phyloP scores from a whole-genome alignment of 1,140 invertebrate species.

The Vollenhovia emeryi region DNA sequence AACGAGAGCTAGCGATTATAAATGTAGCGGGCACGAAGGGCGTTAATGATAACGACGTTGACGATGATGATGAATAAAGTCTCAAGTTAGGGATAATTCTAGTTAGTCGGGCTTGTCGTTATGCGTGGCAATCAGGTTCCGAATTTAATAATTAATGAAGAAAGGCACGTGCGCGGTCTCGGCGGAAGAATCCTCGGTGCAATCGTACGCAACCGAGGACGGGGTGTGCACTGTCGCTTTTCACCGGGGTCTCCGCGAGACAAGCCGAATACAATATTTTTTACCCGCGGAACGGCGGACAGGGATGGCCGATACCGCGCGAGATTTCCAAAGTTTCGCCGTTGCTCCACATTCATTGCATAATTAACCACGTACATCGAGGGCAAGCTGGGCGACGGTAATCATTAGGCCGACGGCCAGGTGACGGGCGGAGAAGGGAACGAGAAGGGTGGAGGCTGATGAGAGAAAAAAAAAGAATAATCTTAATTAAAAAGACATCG shows the following conservation, averaged over 20 bases:
- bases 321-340: slow-evolving; percentile 58
- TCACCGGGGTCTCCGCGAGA: slow-evolving; percentile 70
- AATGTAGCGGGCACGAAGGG: slow-evolving; percentile 28
- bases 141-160: slow-evolving; percentile 67
- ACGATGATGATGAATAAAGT: slow-evolving; percentile 36
- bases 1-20: slow-evolving; percentile 78
- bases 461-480: slow-evolving; percentile 70
- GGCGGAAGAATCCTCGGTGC: slow-evolving; percentile 39
- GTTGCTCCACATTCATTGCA: slow-evolving; percentile 44
- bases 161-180: slow-evolving; percentile 46
- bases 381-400: not conserved
- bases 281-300: slow-evolving; percentile 56
- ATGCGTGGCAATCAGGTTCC: slow-evolving; percentile 74
- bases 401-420: slow-evolving; percentile 21
- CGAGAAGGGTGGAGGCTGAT: slow-evolving; percentile 32
- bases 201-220: slow-evolving; percentile 18
- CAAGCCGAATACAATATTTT: slow-evolving; percentile 77
- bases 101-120: slow-evolving; percentile 61
- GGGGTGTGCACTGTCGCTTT: slow-evolving; percentile 72
- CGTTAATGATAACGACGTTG: slow-evolving; percentile 19
- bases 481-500: slow-evolving; percentile 79
- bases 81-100: slow-evolving; percentile 60
- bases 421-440: slow-evolving; percentile 22
- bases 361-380: slow-evolving; percentile 50
- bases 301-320: slow-evolving; percentile 52